Base-by-base conservation (phyloP, 2,797 vertebrate genomes). In the Australoheros facetus region DNA sequence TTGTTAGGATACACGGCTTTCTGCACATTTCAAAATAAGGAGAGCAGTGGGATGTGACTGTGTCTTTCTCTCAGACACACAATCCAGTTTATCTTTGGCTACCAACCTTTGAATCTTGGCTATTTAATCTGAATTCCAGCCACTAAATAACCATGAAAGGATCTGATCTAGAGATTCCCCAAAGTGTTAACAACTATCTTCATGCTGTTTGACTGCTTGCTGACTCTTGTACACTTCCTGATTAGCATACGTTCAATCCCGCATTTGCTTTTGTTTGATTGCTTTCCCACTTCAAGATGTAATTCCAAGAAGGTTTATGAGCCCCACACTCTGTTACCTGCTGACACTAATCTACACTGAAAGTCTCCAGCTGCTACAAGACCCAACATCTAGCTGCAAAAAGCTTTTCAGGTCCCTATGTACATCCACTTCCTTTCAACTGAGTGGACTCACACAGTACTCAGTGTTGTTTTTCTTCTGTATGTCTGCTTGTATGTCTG, bases 291-390 rank as follows among this genome's bases (percentile, higher is more conserved):
- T 51, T 71, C 53, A 69, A 80, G 74, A 84, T 78, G 56, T 32
- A 55, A 32, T 56, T 80, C 77, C 57, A 82, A 64, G 73, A 62
- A 82, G 81, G 8, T 76, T 82, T 32, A 48, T 39, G 66, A 75
- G 72, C 83, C 80, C 60, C 73, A 75, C 85, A 85, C 82, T 85
- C 66, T 74, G 74, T 87, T 90, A 86, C 81, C 86, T 90, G 85
- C 89, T 92, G 88, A 90, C 80, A 83, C 85, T 89, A 90, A 93
- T 92, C 85, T 83, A 79, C 84, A 85, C 73, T 92, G 91, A 93
- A 88, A 82, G 82, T 89, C 89, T 88, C 70, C 83, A 83, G 80
- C 75, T 1, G 5, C 62, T 79, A 84, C 86, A 88, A 85, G 84
- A 83, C 58, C 78, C 75, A 85, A 62, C 69, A 83, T 64, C 75